Evolutionary conservation across 2,797 vertebrate genomes (phyloP), one percentile per base, ranked within the genome.

Genomic region (Pseudochaenichthys georgianus): DNA sequence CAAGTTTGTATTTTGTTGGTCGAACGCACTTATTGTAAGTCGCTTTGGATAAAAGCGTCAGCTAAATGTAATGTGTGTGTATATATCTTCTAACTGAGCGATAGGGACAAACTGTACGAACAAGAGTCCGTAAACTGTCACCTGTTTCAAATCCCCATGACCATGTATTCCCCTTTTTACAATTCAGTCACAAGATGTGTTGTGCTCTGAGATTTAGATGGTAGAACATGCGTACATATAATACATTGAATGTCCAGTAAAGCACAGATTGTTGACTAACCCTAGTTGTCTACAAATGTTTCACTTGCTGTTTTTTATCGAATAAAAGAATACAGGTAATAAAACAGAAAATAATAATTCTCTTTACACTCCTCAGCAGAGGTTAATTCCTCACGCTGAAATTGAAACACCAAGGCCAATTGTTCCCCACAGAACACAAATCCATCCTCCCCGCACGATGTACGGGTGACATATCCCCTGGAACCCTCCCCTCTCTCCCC

Each of bases 391-490:
- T 89, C 76, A 85, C 11, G 13, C 73, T 84, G 79, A 75, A 86
- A 86, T 81, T 83, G 77, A 89, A 92, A 89, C 76, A 87, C 88
- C 81, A 87, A 90, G 85, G 83, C 73, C 80, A 86, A 89, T 87
- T 86, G 85, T 89, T 84, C 71, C 86, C 75, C 75, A 55, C 67
- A 74, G 88, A 87, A 82, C 89, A 91, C 85, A 91, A 83, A 93
- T 94, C 85, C 85, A 86, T 93, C 81, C 79, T 87, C 64, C 57
- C 69, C 73, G 46, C 66, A 78, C 21, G 42, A 71, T 81, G 70
- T 83, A 70, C 80, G 90, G 90, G 84, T 92, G 88, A 92, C 89
- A 89, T 78, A 87, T 88, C 81, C 81, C 73, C 81, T 66, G 80
- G 73, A 60, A 90, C 88, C 84, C 86, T 70, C 81, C 81, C 79